phyloP scores from a whole-genome alignment of 1,140 invertebrate genomes.

The Hylyphantes graminicola region DNA sequence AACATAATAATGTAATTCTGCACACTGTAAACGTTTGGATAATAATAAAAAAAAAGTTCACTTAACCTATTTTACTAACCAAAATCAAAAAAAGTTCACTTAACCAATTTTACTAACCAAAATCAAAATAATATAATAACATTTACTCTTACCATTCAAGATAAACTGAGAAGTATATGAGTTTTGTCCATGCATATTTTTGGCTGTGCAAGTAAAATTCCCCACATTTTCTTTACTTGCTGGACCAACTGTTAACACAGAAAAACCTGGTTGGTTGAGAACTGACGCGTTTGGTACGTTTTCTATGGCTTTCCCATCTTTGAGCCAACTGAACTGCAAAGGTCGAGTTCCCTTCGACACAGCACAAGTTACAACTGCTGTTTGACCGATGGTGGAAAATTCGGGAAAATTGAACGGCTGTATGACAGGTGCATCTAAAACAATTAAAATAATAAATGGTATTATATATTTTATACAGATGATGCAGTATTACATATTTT shows the following conservation, averaged over 20 bases:
- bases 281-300: conserved; percentile 13
- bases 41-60: too few relatives aligned
- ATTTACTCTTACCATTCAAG: conserved; percentile 27
- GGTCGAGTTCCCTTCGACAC: conserved; percentile 19
- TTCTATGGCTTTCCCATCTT: conserved; percentile 23
- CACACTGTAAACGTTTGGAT: too few relatives aligned
- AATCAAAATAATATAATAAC: too few relatives aligned
- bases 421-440: conserved; percentile 22
- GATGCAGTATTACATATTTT: too few relatives aligned
- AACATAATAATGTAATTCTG: too few relatives aligned
- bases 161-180: conserved; percentile 21
- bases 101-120: too few relatives aligned
- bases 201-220: conserved; percentile 43
- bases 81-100: too few relatives aligned
- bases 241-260: conserved; percentile 27
- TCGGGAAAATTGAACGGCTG: conserved; percentile 43
- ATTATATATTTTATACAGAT: too few relatives aligned
- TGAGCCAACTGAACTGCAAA: conserved; percentile 23
- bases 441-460: neutral
- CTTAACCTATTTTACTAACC: too few relatives aligned
- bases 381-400: conserved; percentile 33
- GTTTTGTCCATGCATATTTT: conserved; percentile 1
- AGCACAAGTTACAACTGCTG: conserved; percentile 30
- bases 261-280: conserved; percentile 23
- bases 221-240: conserved; percentile 44